Percentiles rank a stretch among this genome's conserved stretches.
Evolutionary conservation across 2,113 vertebrate species (phyloP).

Genomic region (Campylomormyrus tamandua): DNA sequence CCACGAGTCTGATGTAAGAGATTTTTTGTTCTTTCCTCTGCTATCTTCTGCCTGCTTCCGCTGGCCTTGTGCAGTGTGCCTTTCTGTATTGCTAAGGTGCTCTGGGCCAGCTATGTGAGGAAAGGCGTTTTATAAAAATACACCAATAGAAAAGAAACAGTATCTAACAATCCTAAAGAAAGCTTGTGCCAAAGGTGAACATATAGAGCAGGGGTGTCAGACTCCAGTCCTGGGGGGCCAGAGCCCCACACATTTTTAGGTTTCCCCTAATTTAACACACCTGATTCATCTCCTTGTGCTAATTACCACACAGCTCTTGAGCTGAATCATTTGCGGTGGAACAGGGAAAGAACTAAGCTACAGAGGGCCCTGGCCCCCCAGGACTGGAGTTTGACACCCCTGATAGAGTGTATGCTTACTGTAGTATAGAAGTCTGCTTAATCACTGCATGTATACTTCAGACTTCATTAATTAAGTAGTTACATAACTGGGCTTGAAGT

Average conservation of each 20-base stretch:
- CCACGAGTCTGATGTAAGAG: not conserved
- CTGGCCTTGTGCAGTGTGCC: not conserved
- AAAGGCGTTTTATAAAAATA: not conserved
- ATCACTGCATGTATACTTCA: not conserved
- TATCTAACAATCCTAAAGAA: not conserved
- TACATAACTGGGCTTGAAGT: not conserved
- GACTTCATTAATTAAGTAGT: not conserved
- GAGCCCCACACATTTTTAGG: no score
- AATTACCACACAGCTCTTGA: no score
- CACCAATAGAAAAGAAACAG: not conserved
- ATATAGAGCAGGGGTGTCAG: not conserved
- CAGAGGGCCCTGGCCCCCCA: no score
- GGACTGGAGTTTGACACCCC: no score
- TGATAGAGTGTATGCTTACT: not conserved
- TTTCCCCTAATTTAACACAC: no score
- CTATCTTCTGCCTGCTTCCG: not conserved
- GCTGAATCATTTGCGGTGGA: no score
- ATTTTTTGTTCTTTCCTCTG: not conserved
- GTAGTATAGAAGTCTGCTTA: not conserved
- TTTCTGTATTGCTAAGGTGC: not conserved
- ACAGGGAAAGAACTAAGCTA: no score
- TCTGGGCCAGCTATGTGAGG: not conserved
- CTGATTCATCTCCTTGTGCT: no score
- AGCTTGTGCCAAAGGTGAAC: not conserved
- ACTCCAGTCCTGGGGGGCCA: no score